A percentile compares a stretch with the other conserved stretches of the same genome.
Conservation (phyloP, 2,888 invertebrate species). For the Synergus japonicus region DNA sequence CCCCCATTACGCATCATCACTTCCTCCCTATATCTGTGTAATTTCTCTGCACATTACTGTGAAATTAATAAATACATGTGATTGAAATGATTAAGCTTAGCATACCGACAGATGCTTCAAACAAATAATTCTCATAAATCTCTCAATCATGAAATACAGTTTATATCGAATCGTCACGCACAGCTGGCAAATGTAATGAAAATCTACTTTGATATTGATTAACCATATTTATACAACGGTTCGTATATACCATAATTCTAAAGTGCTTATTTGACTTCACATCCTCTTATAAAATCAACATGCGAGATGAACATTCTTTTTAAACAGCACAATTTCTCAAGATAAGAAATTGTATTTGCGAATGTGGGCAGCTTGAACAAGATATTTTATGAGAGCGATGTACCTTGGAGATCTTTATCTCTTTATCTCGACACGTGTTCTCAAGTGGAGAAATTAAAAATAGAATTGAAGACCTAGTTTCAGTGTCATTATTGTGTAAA, state of each 20-base stretch:
- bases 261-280: background rate
- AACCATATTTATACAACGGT: background rate
- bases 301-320: background rate
- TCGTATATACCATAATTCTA: background rate
- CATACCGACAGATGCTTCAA: background rate
- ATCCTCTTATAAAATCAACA: background rate
- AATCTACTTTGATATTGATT: background rate
- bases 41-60: background rate
- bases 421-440: constrained; percentile 8
- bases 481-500: background rate
- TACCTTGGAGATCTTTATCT: constrained; percentile 5
- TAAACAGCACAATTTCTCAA: background rate
- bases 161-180: background rate
- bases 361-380: background rate
- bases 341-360: background rate
- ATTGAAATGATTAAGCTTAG: background rate
- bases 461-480: constrained; percentile 10
- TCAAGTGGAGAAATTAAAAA: constrained; percentile 23
- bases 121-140: background rate
- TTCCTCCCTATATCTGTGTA: background rate
- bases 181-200: constrained; percentile 3
- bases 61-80: background rate
- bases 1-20: background rate
- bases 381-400: background rate
- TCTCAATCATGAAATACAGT: background rate